Evolutionary conservation across 2,888 invertebrate genomes (phyloP).

Genomic region (Metalampra italica): DNA sequence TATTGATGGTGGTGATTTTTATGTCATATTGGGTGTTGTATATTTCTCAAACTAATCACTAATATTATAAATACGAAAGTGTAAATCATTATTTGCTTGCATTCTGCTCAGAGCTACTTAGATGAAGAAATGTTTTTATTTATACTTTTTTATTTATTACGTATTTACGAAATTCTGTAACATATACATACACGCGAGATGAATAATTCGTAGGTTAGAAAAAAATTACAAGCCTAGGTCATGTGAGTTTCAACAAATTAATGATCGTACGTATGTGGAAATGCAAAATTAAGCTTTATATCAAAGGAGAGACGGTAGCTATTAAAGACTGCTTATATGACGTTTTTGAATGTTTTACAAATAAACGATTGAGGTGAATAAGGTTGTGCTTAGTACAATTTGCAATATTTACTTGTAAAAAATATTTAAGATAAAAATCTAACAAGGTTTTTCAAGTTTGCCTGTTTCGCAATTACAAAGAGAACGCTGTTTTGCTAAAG

Average conservation of each 20-base stretch:
- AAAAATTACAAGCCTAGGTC: background rate
- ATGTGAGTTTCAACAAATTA: background rate
- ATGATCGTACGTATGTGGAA: conserved; percentile 36
- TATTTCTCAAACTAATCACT: background rate
- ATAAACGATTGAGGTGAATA: conserved; percentile 14
- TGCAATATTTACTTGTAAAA: background rate
- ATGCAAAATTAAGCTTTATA: conserved; percentile 1
- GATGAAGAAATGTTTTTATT: no score
- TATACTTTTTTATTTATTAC: no score
- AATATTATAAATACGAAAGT: background rate
- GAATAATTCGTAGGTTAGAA: no score
- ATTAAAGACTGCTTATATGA: conserved; percentile 27
- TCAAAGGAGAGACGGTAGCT: conserved; percentile 11
- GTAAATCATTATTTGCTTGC: background rate
- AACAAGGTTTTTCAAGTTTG: background rate
- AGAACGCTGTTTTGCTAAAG: background rate
- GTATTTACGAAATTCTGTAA: no score
- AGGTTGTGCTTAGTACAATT: conserved; percentile 31
- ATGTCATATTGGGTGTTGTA: background rate
- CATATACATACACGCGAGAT: no score
- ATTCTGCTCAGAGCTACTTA: no score
- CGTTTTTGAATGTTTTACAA: conserved; percentile 21
- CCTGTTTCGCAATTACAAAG: no score
- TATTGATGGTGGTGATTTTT: conserved; percentile 15
- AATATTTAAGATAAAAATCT: background rate